Conservation (phyloP, 1,140 invertebrate genomes). For the Drosophila littoralis region DNA sequence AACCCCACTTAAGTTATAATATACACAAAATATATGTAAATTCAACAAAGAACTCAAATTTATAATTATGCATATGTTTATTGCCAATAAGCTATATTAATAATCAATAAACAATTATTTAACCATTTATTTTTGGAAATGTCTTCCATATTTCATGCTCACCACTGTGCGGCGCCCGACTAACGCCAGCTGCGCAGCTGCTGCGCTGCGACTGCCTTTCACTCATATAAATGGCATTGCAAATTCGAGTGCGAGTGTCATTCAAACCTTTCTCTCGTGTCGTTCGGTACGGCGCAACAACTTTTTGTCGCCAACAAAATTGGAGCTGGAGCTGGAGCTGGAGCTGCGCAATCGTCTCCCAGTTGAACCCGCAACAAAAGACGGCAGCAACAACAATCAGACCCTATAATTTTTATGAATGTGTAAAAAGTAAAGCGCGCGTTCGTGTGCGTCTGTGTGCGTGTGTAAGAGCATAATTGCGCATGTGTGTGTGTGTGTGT, state of each 20-base stretch:
- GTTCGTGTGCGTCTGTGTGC: constrained; percentile 39
- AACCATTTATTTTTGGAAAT: no score
- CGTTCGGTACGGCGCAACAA: constrained; percentile 38
- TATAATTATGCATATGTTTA: background rate
- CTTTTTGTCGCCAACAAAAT: constrained; percentile 46
- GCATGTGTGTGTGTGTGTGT: constrained; percentile 18
- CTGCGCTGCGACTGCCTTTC: constrained; percentile 72
- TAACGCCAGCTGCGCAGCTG: constrained; percentile 51
- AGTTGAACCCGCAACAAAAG: constrained; percentile 50
- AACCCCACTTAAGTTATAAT: no score
- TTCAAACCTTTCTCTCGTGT: constrained; percentile 82
- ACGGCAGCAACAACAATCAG: constrained; percentile 48
- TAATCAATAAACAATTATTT: no score
- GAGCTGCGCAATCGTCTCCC: constrained; percentile 17
- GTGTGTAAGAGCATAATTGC: constrained; percentile 31
- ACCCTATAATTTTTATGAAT: constrained; percentile 71
- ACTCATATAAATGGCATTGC: constrained; percentile 84
- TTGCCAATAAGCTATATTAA: background rate
- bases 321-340: constrained; percentile 35
- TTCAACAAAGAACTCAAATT: no score
- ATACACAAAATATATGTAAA: no score
- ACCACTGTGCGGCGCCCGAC: constrained; percentile 51
- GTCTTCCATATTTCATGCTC: background rate
- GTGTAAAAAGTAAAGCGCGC: constrained; percentile 52
- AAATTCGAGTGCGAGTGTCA: constrained; percentile 74